Percentiles rank a stretch among this genome's conserved stretches.
phyloP scores from a whole-genome alignment of 2,113 vertebrate genomes.

The Tricholaema leucomelas region DNA sequence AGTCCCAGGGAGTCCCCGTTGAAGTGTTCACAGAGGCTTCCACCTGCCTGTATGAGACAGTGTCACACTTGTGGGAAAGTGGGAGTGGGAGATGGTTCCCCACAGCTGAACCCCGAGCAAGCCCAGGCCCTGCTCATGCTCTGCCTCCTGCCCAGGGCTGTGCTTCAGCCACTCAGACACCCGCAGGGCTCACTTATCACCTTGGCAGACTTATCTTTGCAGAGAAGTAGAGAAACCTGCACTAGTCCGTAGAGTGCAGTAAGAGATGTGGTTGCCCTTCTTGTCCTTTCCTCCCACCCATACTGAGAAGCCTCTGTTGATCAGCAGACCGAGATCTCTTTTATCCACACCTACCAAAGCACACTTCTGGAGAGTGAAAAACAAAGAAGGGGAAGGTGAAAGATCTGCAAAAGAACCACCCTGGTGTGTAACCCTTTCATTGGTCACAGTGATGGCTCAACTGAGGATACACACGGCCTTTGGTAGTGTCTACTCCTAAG shows the following conservation, averaged over 20 bases:
- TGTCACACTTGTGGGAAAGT: neutral
- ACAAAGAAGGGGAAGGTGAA: neutral
- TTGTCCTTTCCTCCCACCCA: neutral
- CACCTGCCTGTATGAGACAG: neutral
- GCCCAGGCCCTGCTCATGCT: neutral
- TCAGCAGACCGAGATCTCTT: neutral
- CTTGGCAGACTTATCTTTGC: neutral
- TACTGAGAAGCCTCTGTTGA: neutral
- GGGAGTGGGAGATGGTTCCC: neutral
- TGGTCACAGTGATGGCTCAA: rapidly evolving
- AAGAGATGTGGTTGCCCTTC: rapidly evolving
- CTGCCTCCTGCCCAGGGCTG: rapidly evolving
- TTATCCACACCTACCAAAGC: neutral
- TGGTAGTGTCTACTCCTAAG: neutral
- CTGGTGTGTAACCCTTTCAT: rapidly evolving
- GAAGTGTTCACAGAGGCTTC: neutral
- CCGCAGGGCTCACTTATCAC: rapidly evolving
- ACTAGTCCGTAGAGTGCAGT: rapidly evolving
- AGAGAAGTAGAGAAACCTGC: neutral
- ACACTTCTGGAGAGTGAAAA: neutral
- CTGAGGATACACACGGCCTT: neutral
- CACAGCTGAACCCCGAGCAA: neutral
- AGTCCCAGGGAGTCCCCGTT: neutral
- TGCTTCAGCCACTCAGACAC: neutral
- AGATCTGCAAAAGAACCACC: neutral